Evolutionary conservation across 2,113 vertebrate species (phyloP).

Genomic region (Hemibagrus wyckioides): DNA sequence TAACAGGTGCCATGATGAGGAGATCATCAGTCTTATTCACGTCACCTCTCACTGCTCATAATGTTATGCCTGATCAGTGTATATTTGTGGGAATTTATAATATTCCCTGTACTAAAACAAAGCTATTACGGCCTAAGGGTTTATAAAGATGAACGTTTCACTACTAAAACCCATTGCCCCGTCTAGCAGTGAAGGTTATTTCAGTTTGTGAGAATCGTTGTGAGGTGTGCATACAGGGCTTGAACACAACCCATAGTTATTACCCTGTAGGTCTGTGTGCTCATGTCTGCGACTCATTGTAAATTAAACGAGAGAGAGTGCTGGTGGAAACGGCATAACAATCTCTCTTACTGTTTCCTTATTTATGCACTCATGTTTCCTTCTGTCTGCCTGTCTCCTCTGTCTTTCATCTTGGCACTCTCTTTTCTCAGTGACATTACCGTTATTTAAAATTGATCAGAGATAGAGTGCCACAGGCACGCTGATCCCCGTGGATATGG

Average conservation of each 20-base stretch:
- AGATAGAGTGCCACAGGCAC: neutral
- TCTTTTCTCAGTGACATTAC: slow-evolving; percentile 17
- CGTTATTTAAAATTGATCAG: slow-evolving; percentile 10
- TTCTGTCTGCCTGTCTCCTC: neutral
- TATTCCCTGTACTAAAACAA: neutral
- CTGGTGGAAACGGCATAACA: neutral
- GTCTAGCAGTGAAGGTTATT: slow-evolving; percentile 16
- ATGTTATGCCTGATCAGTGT: too few relatives aligned
- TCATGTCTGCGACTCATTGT: slow-evolving; percentile 15
- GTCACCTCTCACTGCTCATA: too few relatives aligned
- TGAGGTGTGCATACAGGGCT: neutral
- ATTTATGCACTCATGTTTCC: slow-evolving; percentile 2
- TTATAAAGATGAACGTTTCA: neutral
- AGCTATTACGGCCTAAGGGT: neutral
- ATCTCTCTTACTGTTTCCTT: neutral
- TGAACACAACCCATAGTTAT: slow-evolving; percentile 20
- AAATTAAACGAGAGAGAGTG: neutral
- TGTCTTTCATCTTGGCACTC: neutral
- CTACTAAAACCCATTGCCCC: slow-evolving; percentile 1
- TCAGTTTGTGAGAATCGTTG: slow-evolving; percentile 19
- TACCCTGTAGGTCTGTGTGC: slow-evolving; percentile 24
- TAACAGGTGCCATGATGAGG: too few relatives aligned
- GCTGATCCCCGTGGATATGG: neutral
- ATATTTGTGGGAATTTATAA: neutral
- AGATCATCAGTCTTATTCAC: too few relatives aligned